Evolutionary conservation across 2,797 vertebrate genomes (phyloP).

Genomic region (Orientallactaga sibirica): DNA sequence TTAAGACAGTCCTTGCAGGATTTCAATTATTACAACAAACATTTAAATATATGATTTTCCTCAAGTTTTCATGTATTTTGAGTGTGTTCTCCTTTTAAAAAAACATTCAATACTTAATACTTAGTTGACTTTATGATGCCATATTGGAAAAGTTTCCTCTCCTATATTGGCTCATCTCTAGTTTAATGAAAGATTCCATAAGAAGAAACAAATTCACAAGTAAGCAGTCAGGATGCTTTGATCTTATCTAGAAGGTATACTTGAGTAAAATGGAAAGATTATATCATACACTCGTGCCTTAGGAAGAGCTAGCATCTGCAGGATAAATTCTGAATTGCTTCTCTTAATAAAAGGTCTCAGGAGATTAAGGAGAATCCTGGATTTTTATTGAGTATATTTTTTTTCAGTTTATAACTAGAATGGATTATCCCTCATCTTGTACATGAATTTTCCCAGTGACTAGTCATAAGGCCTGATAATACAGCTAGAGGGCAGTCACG

Average conservation of each 20-base stretch:
- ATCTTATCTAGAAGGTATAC: not conserved
- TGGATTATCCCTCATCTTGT: constrained; percentile 43
- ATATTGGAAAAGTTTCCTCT: constrained; percentile 24
- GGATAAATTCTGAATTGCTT: constrained; percentile 3
- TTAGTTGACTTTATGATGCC: constrained; percentile 16
- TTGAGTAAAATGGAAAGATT: constrained; percentile 5
- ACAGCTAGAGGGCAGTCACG: not conserved
- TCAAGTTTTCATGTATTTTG: not conserved
- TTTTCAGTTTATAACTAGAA: constrained; percentile 15
- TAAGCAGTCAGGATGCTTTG: not conserved
- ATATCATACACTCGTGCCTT: not conserved
- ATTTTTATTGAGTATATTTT: constrained; percentile 6
- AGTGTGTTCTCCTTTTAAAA: not conserved
- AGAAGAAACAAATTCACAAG: constrained; percentile 41
- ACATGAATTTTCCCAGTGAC: constrained; percentile 19
- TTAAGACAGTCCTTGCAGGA: constrained; percentile 3
- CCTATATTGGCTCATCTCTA: constrained; percentile 20
- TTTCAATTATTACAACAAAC: constrained; percentile 39
- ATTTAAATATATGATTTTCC: constrained; percentile 49
- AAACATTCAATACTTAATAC: constrained; percentile 33
- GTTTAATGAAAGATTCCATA: constrained; percentile 24
- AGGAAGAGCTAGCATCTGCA: not conserved
- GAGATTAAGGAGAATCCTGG: constrained; percentile 12
- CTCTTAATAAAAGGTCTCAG: constrained; percentile 42
- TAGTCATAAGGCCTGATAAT: not conserved